Percentiles rank a stretch among this genome's conserved stretches.
phyloP scores from a whole-genome alignment of 2,888 invertebrate species.

The Plutella xylostella region DNA sequence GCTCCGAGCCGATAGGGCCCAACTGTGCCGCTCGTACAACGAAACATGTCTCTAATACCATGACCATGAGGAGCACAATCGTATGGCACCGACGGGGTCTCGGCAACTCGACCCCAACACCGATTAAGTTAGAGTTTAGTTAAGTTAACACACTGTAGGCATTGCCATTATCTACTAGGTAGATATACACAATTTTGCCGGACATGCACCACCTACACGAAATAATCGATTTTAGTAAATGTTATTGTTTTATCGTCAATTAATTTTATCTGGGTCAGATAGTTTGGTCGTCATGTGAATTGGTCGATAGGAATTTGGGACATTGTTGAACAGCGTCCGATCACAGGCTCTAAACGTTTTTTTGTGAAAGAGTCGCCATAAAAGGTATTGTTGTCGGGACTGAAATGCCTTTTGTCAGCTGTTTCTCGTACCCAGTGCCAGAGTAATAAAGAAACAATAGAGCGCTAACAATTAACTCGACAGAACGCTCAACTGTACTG shows the following conservation, averaged over 20 bases:
- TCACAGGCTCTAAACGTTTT: no score
- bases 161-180: conserved; percentile 47
- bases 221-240: conserved; percentile 4
- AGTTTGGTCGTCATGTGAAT: conserved; percentile 4
- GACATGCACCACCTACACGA: conserved; percentile 37
- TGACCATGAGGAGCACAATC: conserved; percentile 31
- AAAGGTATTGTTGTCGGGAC: no score
- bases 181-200: conserved; percentile 42
- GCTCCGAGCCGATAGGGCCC: conserved; percentile 37
- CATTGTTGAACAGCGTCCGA: no score
- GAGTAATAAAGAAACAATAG: no score
- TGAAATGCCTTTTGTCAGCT: no score
- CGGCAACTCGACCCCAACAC: conserved; percentile 47
- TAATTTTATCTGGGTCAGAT: conserved; percentile 35
- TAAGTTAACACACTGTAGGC: conserved; percentile 59
- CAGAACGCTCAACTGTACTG: no score
- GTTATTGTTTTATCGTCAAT: conserved; percentile 23
- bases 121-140: conserved; percentile 42
- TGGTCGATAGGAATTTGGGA: neutral
- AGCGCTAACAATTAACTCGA: no score
- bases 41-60: conserved; percentile 43
- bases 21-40: conserved; percentile 31
- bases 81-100: conserved; percentile 29
- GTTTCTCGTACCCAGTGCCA: no score
- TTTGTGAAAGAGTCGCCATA: no score